Conservation (phyloP, 2,113 vertebrate species). For the Crocuta crocuta region DNA sequence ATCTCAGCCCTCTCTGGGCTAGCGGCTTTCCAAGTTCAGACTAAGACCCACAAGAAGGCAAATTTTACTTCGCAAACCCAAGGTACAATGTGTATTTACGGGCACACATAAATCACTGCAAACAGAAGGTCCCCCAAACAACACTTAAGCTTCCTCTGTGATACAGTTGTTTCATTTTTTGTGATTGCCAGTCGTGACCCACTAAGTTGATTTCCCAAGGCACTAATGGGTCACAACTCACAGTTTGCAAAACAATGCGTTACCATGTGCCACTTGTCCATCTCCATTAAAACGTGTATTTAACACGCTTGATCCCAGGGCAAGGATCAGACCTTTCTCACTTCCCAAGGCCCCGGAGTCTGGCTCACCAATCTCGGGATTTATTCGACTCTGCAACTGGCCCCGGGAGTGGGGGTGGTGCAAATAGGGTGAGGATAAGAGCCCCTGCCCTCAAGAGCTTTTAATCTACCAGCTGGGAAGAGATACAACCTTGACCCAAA, state of each 20-base stretch:
- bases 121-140: not conserved
- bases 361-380: not conserved
- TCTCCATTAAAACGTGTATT: conserved; percentile 38
- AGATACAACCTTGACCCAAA: not conserved
- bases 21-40: not conserved
- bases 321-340: conserved; percentile 46
- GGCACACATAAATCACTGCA: not conserved
- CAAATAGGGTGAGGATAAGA: not conserved
- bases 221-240: conserved; percentile 59
- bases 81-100: not conserved
- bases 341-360: not conserved
- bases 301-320: not conserved
- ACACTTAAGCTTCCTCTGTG: not conserved
- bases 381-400: not conserved
- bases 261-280: not conserved
- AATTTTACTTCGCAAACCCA: not conserved
- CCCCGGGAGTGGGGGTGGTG: not conserved
- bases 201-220: conserved; percentile 49
- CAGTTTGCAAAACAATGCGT: conserved; percentile 38
- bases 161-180: conserved; percentile 5
- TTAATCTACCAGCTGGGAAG: not conserved
- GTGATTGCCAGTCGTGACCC: conserved; percentile 63
- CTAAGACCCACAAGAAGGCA: not conserved
- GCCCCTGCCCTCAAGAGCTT: not conserved
- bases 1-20: not conserved